Percentiles rank a stretch among this genome's conserved stretches.
phyloP scores from a whole-genome alignment of 2,113 vertebrate species.

The Cottus gobio region DNA sequence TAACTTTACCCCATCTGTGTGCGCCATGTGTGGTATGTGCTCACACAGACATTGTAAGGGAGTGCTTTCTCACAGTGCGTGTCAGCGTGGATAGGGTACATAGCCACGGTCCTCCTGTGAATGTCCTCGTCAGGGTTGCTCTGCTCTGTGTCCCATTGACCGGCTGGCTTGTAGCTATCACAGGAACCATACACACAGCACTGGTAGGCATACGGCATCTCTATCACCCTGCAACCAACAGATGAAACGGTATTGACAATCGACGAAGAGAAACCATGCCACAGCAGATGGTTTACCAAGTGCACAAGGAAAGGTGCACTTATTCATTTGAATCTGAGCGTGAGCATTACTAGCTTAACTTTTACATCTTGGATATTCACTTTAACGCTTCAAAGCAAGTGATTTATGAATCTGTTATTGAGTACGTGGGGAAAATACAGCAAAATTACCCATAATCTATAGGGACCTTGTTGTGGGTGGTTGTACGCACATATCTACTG shows the following conservation, averaged over 20 bases:
- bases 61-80: slow-evolving; percentile 88
- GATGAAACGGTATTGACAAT: not conserved
- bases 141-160: slow-evolving; percentile 86
- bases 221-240: slow-evolving; percentile 86
- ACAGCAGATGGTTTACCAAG: not conserved
- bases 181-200: slow-evolving; percentile 93
- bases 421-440: not conserved
- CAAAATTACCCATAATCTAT: not conserved
- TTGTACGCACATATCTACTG: not conserved
- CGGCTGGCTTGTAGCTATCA: slow-evolving; percentile 83
- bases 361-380: not conserved
- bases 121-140: slow-evolving; percentile 86
- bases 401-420: not conserved
- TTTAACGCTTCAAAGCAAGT: not conserved
- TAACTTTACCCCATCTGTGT: not conserved
- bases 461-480: not conserved
- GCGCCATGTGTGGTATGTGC: not conserved
- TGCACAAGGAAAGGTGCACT: not conserved
- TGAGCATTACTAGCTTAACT: not conserved
- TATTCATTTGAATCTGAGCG: not conserved
- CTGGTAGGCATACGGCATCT: slow-evolving; percentile 96
- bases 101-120: slow-evolving; percentile 84
- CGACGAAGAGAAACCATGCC: not conserved
- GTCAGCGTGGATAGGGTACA: slow-evolving; percentile 86
- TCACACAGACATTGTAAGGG: not conserved